Conservation (phyloP, 2,113 vertebrate genomes). For the Baryphthengus martii region DNA sequence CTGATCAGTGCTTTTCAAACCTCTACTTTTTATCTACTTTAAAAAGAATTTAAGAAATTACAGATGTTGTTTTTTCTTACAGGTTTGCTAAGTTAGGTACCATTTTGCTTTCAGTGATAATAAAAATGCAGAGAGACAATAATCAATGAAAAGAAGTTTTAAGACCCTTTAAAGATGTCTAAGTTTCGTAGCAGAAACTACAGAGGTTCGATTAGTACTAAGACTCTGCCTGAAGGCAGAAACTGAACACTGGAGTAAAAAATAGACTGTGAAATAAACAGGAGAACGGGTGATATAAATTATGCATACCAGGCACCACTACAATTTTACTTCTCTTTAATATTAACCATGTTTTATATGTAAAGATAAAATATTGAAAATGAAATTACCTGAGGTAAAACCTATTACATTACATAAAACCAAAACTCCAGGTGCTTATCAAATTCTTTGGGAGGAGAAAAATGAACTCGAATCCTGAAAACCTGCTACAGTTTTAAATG, state of each 20-base stretch:
- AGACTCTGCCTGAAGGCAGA: conserved; percentile 40
- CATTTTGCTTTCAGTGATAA: conserved; percentile 42
- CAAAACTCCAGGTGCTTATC: conserved; percentile 9
- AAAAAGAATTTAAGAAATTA: background rate
- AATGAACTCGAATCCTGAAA: background rate
- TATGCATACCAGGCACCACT: conserved; percentile 35
- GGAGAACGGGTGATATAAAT: conserved; percentile 25
- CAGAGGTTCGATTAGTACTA: conserved; percentile 19
- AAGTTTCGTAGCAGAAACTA: conserved; percentile 32
- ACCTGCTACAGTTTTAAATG: background rate
- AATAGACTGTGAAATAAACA: conserved; percentile 57
- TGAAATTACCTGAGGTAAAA: conserved; percentile 58
- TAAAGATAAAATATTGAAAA: conserved; percentile 60
- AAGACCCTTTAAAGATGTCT: conserved; percentile 34
- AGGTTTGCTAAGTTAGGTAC: background rate
- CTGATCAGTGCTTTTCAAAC: background rate
- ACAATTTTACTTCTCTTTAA: conserved; percentile 54
- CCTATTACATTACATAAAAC: conserved; percentile 11
- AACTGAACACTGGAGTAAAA: conserved; percentile 44
- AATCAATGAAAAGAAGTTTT: conserved; percentile 44
- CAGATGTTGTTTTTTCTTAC: background rate
- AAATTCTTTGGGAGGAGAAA: conserved; percentile 35
- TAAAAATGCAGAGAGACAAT: conserved; percentile 33
- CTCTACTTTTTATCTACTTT: background rate
- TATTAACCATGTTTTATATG: conserved; percentile 43